These are phyloP conservation scores for Unio delphinus DNA, from an alignment of 2,888 invertebrate species.

Conservation along the genomic window DNA sequence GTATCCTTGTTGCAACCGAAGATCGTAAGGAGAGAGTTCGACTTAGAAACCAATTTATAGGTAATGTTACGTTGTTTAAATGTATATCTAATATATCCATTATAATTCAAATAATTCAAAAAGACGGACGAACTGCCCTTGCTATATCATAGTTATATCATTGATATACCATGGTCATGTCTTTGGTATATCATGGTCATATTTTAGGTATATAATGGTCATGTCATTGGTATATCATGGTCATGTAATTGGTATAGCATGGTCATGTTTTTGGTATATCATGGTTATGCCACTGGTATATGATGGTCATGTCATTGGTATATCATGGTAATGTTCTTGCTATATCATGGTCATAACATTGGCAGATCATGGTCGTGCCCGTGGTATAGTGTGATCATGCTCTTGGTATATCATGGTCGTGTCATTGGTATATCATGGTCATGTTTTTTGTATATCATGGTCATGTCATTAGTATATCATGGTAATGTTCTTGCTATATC, in stretches of 20 bases:
- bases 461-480: neutral
- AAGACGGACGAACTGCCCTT: neutral
- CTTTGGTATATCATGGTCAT: neutral
- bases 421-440: neutral
- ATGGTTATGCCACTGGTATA: neutral
- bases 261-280: neutral
- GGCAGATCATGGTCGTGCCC: too few relatives aligned
- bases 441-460: neutral
- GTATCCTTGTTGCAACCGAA: slow-evolving; percentile 92
- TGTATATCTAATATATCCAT: slow-evolving; percentile 2
- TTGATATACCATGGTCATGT: neutral
- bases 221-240: neutral
- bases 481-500: neutral
- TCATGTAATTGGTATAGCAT: neutral
- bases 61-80: slow-evolving; percentile 75
- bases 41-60: slow-evolving; percentile 94
- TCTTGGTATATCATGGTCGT: neutral
- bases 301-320: neutral
- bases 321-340: neutral
- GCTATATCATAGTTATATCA: neutral
- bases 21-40: slow-evolving; percentile 88
- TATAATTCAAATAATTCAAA: neutral
- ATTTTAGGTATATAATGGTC: neutral
- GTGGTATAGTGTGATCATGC: neutral
- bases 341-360: too few relatives aligned